Evolutionary conservation across 2,888 invertebrate genomes (phyloP), one percentile per base, ranked within the genome.

Genomic region (Nephrotoma flavescens): DNA sequence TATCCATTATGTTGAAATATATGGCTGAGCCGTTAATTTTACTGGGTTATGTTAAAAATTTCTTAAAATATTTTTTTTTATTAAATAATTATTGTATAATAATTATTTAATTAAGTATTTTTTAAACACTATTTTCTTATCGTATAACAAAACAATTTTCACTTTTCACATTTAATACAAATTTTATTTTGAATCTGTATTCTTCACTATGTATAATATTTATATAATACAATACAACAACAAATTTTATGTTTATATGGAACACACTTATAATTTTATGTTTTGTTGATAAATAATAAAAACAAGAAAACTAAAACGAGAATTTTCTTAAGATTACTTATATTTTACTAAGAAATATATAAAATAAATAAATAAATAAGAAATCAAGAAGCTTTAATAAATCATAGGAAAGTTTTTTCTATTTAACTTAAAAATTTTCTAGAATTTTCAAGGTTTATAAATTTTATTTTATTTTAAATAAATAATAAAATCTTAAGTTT

Each of bases 1-100:
- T 89, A 89, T 92, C 92, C 92, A 92, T 92, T 88, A 89, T 90
- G 57, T 84, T 71, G 31, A 71, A 71, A 71, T 71, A 12, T 31
- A 71, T 71, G 71, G 31, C 9, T 31, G 71, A 1, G 57, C 31
- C 9, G 71, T 7, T 12, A 31, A 31, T 71, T 71, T 71, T 31
- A 44, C 11, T 31, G 71, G 11, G 6, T 71, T 19, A 9, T 52
- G 15, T 71, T 9, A 71, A 71, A 71, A 71, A 71, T 71, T 71
- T 71, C 31, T 31, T 31, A 31, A 31, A 31, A 31, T 31, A 71
- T 71, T 71, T 71, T 0, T 71, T 52, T 71, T 71, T 44, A 44
- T 31, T 9, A 71, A 71, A 31, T 71, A 71, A 71, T 52, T 52
- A 31, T 71, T 31, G 19, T 31, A 31, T 31, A 31, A 31, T 52